phyloP scores from a whole-genome alignment of 2,113 vertebrate species.

The Neodontobutis hainanensis region DNA sequence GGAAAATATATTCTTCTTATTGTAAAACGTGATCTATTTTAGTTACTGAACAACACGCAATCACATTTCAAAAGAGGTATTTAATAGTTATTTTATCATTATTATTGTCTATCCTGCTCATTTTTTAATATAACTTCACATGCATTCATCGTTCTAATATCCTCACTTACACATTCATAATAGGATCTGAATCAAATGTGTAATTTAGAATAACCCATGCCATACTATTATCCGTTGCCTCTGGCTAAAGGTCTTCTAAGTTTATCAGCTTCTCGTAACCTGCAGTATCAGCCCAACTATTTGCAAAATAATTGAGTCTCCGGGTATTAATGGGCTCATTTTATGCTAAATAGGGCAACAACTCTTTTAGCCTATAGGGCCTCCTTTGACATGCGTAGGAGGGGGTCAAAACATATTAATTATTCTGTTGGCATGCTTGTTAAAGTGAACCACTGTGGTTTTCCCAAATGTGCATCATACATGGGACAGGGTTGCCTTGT shows the following conservation, averaged over 20 bases:
- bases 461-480: conserved; percentile 34
- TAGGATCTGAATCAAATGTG: conserved; percentile 16
- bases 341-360: conserved; percentile 69
- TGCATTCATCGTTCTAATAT: neutral
- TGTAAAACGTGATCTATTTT: neutral
- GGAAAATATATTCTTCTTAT: too few species aligned
- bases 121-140: neutral
- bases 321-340: conserved; percentile 60
- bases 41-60: neutral
- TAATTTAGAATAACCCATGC: conserved; percentile 38
- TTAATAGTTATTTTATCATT: neutral
- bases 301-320: conserved; percentile 74
- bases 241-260: conserved; percentile 60
- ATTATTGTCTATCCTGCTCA: conserved; percentile 6
- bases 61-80: neutral
- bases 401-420: conserved; percentile 63
- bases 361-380: conserved; percentile 60
- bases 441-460: conserved; percentile 50
- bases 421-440: conserved; percentile 57
- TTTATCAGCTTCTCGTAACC: conserved; percentile 47
- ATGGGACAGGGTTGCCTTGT: conserved; percentile 37
- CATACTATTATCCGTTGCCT: conserved; percentile 36
- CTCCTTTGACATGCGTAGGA: conserved; percentile 62
- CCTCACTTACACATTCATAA: conserved; percentile 20
- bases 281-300: conserved; percentile 60